Evolutionary conservation across 2,888 invertebrate species (phyloP).

Genomic region (Stegana nigrithorax): DNA sequence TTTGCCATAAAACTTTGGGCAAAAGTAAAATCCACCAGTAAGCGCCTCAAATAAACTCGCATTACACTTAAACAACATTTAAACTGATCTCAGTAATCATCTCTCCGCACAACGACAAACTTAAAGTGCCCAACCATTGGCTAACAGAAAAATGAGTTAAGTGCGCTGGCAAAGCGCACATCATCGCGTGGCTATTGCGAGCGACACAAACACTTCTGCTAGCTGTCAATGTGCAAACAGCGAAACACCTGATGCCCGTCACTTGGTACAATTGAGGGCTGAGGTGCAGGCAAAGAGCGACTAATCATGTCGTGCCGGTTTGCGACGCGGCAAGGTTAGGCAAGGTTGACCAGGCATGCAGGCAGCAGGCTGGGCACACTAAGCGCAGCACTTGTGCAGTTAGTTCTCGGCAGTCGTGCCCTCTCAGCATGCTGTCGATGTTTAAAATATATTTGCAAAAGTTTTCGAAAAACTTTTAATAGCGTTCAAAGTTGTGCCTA

Average conservation of each 20-base stretch:
- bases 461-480: conserved; percentile 54
- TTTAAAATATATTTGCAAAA: conserved; percentile 58
- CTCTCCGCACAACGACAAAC: not conserved
- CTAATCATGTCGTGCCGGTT: conserved; percentile 41
- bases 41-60: not conserved
- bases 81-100: conserved; percentile 18
- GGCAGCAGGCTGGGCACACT: not conserved
- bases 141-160: not conserved
- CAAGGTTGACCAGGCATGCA: not conserved
- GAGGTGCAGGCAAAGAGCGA: too few species aligned
- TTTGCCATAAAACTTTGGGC: not conserved
- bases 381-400: too few species aligned
- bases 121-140: too few species aligned
- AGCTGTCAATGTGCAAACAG: not conserved
- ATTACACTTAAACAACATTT: conserved; percentile 12
- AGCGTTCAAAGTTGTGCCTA: conserved; percentile 37
- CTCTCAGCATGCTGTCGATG: conserved; percentile 38
- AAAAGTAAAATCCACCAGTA: not conserved
- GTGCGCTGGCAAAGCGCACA: conserved; percentile 3
- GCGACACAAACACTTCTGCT: not conserved
- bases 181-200: conserved; percentile 5
- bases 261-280: not conserved
- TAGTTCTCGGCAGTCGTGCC: not conserved
- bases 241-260: not conserved
- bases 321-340: too few species aligned